These are phyloP conservation scores for Allophyes oxyacanthae DNA, from an alignment of 2,888 invertebrate genomes.

Conservation along the genomic window DNA sequence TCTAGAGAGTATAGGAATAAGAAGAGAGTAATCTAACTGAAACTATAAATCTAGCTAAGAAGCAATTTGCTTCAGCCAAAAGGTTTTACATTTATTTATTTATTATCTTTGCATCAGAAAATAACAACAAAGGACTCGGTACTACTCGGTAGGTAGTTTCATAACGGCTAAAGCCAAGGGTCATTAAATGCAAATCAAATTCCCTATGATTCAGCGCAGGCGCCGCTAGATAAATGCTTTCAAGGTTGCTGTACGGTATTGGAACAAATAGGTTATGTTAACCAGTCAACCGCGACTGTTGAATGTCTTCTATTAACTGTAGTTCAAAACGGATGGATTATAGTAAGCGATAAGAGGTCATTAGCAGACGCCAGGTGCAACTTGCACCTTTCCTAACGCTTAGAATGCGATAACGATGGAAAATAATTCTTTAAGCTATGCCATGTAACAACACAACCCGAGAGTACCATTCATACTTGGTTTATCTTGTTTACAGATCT, in stretches of 20 bases:
- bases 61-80: not conserved
- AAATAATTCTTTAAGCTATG: conserved; percentile 11
- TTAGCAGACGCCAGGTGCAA: conserved; percentile 60
- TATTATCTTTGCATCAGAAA: conserved; percentile 1
- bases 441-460: conserved; percentile 9
- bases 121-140: conserved; percentile 24
- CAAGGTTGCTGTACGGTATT: conserved; percentile 65
- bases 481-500: conserved; percentile 83
- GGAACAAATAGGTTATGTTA: conserved; percentile 52
- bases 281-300: conserved; percentile 64
- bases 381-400: conserved; percentile 40
- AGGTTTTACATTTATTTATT: too few relatives aligned
- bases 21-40: too few relatives aligned
- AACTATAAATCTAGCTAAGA: too few relatives aligned
- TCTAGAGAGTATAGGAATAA: too few relatives aligned
- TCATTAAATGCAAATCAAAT: conserved; percentile 60
- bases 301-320: conserved; percentile 63
- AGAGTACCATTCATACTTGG: conserved; percentile 38
- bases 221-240: conserved; percentile 52
- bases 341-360: conserved; percentile 64
- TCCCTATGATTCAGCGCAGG: conserved; percentile 62
- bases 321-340: conserved; percentile 50
- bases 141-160: too few relatives aligned
- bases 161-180: conserved; percentile 25
- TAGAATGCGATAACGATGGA: conserved; percentile 30